A percentile compares a stretch with the other conserved stretches of the same genome.
Evolutionary conservation across 2,113 vertebrate species (phyloP).

Genomic region (Silurus meridionalis): DNA sequence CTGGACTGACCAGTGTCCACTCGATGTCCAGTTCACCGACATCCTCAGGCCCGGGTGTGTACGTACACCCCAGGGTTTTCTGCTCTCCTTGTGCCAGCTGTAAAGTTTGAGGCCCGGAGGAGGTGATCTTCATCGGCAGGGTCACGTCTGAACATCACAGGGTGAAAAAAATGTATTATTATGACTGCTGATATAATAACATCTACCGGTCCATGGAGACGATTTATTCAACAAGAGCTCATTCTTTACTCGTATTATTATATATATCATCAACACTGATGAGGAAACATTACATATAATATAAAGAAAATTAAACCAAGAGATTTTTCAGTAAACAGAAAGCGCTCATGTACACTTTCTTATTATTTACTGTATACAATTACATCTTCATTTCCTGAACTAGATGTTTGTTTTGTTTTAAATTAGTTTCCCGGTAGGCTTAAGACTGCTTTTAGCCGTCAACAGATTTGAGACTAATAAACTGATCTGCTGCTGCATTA

Average conservation of each 20-base stretch:
- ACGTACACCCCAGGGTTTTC: constrained; percentile 79
- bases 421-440: neutral
- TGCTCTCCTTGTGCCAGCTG: constrained; percentile 77
- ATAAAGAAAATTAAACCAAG: neutral
- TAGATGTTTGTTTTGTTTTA: neutral
- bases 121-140: constrained; percentile 63
- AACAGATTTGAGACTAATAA: too few relatives aligned
- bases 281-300: neutral
- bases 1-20: constrained; percentile 82
- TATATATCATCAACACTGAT: neutral
- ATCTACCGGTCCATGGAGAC: neutral
- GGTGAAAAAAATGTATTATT: neutral
- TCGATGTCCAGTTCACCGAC: constrained; percentile 82
- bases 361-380: neutral
- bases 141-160: constrained; percentile 41
- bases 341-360: neutral
- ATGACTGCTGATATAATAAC: neutral
- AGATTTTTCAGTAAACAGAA: neutral
- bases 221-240: neutral
- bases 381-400: neutral
- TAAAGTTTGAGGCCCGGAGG: constrained; percentile 68
- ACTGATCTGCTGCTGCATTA: neutral
- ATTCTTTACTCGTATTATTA: neutral
- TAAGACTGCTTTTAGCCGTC: too few relatives aligned
- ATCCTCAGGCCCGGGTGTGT: constrained; percentile 71